These are phyloP conservation scores for Athripsodes cinereus DNA, from an alignment of 2,888 invertebrate genomes.

Conservation along the genomic window DNA sequence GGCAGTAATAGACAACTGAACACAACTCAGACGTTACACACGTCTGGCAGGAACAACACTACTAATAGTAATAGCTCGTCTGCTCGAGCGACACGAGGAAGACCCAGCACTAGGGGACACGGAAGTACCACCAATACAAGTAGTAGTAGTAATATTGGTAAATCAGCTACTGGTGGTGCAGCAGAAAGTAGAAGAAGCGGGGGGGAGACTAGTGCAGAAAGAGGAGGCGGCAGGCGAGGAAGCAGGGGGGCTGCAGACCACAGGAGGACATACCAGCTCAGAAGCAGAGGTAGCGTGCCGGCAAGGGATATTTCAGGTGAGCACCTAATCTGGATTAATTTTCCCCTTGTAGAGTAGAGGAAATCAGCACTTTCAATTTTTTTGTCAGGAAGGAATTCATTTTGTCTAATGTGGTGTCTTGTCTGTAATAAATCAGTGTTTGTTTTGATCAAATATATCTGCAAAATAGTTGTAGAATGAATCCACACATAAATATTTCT, in stretches of 20 bases:
- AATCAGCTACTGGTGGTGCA: neutral
- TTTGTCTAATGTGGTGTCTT: too few relatives aligned
- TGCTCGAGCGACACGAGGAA: neutral
- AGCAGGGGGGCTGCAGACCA: neutral
- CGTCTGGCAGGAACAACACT: neutral
- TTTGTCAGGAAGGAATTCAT: too few relatives aligned
- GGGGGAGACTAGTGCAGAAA: constrained; percentile 1
- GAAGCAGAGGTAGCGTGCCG: constrained; percentile 11
- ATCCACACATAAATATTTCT: too few relatives aligned
- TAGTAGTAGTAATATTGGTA: neutral
- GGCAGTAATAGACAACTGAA: neutral
- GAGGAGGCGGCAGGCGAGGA: neutral
- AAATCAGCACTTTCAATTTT: too few relatives aligned
- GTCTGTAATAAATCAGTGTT: too few relatives aligned
- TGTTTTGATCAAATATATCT: too few relatives aligned
- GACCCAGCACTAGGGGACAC: constrained; percentile 1
- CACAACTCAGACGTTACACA: neutral
- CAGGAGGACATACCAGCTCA: constrained; percentile 17
- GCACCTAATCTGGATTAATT: too few relatives aligned
- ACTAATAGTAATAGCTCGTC: neutral
- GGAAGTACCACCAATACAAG: neutral
- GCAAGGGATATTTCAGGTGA: constrained; percentile 10
- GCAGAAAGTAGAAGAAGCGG: neutral
- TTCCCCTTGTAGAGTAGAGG: too few relatives aligned
- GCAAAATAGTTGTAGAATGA: too few relatives aligned